Conservation (phyloP, 2,113 vertebrate genomes). For the Phrynosoma platyrhinos region DNA sequence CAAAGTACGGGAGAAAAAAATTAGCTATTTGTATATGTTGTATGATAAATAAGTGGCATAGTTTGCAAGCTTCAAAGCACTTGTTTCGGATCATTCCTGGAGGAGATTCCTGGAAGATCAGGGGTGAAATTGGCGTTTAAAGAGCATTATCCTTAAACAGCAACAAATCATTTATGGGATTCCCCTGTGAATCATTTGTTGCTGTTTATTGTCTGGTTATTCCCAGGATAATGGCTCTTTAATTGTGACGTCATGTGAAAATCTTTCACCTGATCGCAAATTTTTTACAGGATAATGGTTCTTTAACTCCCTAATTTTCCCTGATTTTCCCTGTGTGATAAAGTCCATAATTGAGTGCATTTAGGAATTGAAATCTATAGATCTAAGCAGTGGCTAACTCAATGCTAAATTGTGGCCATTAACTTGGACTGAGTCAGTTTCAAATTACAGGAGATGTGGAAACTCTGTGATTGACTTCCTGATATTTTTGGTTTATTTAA, state of each 20-base stretch:
- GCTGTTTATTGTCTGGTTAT: too few species aligned
- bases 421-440: background rate
- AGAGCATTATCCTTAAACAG: too few species aligned
- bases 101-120: background rate
- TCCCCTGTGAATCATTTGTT: too few species aligned
- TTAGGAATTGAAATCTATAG: background rate
- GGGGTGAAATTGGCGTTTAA: too few species aligned
- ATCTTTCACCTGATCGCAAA: too few species aligned
- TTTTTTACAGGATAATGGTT: too few species aligned
- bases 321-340: too few species aligned
- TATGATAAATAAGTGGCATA: conserved; percentile 55
- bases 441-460: background rate
- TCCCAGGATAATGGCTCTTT: too few species aligned
- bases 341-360: background rate
- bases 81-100: background rate
- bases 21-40: conserved; percentile 60
- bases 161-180: too few species aligned
- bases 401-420: background rate
- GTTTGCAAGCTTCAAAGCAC: background rate
- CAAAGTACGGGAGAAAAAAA: conserved; percentile 53
- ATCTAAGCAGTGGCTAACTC: background rate
- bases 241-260: too few species aligned
- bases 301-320: too few species aligned
- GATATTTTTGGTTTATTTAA: background rate
- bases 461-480: background rate